Conservation (phyloP, 92 coral and sea anemone genomes). For the Heteractis magnifica region DNA sequence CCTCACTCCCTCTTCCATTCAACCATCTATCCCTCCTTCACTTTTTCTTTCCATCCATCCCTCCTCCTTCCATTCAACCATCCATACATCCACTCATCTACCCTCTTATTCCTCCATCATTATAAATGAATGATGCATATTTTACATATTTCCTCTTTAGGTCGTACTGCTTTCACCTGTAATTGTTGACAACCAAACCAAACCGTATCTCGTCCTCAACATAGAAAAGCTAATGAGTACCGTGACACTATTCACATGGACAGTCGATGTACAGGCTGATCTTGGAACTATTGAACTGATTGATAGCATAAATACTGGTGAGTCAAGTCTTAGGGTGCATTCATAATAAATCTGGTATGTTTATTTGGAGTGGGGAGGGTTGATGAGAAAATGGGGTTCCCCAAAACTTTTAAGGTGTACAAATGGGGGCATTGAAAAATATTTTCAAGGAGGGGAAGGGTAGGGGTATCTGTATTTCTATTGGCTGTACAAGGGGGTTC, state of each 20-base stretch:
- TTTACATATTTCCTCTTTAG: slow-evolving; percentile 16
- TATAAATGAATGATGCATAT: not conserved
- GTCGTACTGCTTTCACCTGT: slow-evolving; percentile 64
- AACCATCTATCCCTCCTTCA: too few species aligned
- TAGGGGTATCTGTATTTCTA: too few species aligned
- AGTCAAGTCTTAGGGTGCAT: not conserved
- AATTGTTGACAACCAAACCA: slow-evolving; percentile 43
- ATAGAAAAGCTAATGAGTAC: slow-evolving; percentile 62
- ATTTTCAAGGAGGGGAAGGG: too few species aligned
- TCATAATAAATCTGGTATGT: too few species aligned
- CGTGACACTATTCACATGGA: slow-evolving; percentile 64
- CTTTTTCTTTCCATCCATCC: too few species aligned
- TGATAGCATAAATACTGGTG: slow-evolving; percentile 76
- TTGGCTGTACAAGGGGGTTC: too few species aligned
- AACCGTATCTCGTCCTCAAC: slow-evolving; percentile 74
- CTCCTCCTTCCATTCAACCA: too few species aligned
- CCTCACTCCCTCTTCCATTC: too few species aligned
- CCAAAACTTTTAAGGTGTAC: too few species aligned
- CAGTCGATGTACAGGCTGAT: slow-evolving; percentile 61
- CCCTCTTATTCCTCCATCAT: not conserved
- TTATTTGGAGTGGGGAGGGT: too few species aligned
- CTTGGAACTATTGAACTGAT: slow-evolving; percentile 73
- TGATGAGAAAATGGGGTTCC: too few species aligned
- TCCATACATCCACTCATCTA: not conserved
- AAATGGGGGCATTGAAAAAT: too few species aligned